A percentile compares a stretch with the other conserved stretches of the same genome.
phyloP scores from a whole-genome alignment of 2,888 invertebrate species.

The Eupithecia centaureata region DNA sequence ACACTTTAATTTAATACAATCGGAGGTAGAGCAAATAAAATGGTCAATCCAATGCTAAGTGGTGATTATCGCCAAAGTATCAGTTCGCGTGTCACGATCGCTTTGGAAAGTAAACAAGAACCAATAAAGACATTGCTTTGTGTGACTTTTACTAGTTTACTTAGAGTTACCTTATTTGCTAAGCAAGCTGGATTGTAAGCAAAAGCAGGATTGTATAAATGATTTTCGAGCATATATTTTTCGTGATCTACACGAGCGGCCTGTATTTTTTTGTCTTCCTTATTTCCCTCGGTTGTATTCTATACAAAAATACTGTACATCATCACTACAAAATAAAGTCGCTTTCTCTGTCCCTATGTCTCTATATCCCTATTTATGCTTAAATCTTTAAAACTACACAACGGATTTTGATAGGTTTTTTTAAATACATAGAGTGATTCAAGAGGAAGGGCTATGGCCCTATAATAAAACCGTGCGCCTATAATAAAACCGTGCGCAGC shows the following conservation, averaged over 20 bases:
- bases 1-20: neutral
- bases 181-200: neutral
- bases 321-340: too few relatives aligned
- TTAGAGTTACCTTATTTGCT: neutral
- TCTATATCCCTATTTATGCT: too few relatives aligned
- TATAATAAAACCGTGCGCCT: too few relatives aligned
- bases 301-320: too few relatives aligned
- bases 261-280: neutral
- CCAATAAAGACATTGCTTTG: neutral
- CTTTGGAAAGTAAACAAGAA: constrained; percentile 1
- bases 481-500: too few relatives aligned
- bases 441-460: too few relatives aligned
- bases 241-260: neutral
- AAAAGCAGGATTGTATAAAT: too few relatives aligned
- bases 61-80: constrained; percentile 3
- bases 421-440: too few relatives aligned
- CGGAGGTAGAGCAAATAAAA: neutral
- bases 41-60: neutral
- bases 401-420: too few relatives aligned
- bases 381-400: too few relatives aligned
- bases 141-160: neutral
- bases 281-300: neutral
- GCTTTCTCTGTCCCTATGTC: too few relatives aligned
- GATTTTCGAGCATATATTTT: neutral
- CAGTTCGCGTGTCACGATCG: neutral